Evolutionary conservation across 2,888 invertebrate genomes (phyloP).

Genomic region (Hemithea aestivaria): DNA sequence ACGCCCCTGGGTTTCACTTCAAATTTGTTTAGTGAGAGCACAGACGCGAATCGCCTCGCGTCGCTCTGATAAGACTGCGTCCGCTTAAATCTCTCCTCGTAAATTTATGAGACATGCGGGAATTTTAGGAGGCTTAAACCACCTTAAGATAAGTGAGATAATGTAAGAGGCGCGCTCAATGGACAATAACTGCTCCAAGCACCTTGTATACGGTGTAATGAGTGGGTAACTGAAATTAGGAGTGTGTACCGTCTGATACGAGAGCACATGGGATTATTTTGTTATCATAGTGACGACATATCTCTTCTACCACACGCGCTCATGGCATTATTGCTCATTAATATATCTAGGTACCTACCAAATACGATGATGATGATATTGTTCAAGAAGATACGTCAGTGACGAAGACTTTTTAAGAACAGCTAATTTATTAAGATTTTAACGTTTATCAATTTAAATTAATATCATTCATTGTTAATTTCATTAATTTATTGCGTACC

Average conservation of each 20-base stretch:
- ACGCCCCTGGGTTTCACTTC: no score
- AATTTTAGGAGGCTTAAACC: slow-evolving; percentile 74
- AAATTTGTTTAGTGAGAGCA: slow-evolving; percentile 53
- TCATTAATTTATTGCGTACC: no score
- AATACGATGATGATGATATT: no score
- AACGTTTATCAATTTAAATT: no score
- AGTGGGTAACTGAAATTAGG: slow-evolving; percentile 19
- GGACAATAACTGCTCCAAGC: slow-evolving; percentile 39
- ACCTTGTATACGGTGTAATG: slow-evolving; percentile 21
- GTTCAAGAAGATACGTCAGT: no score
- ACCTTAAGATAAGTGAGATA: slow-evolving; percentile 76
- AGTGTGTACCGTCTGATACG: slow-evolving; percentile 4
- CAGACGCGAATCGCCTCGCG: slow-evolving; percentile 50
- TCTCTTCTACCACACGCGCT: no score
- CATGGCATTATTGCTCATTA: no score
- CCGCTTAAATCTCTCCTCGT: slow-evolving; percentile 72
- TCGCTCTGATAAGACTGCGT: slow-evolving; percentile 66
- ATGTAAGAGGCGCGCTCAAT: slow-evolving; percentile 54
- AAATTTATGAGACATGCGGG: slow-evolving; percentile 70
- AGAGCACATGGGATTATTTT: slow-evolving; percentile 3
- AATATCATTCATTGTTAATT: no score
- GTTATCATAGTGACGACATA: slow-evolving; percentile 8
- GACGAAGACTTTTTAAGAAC: no score
- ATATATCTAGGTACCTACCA: no score
- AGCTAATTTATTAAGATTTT: no score